Conservation (phyloP, 37 sponge, comb jelly and placozoan genomes). For the Chondrosia reniformis region DNA sequence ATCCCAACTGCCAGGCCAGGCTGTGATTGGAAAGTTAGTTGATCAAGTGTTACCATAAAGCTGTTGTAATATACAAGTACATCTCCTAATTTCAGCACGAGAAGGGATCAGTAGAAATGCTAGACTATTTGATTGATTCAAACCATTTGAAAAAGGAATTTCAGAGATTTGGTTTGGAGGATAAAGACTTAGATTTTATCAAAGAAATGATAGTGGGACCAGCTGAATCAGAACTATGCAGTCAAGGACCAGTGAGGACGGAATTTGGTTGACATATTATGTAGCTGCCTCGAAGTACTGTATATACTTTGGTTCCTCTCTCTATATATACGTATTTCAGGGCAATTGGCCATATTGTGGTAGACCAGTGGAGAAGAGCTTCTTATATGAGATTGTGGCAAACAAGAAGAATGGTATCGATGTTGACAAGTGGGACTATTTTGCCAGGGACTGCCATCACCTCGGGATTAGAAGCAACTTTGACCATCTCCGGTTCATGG, state of each 20-base stretch:
- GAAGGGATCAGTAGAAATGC: slow-evolving; percentile 80
- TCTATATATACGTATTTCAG: neutral
- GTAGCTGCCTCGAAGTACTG: neutral
- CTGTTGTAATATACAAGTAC: neutral
- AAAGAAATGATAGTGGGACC: slow-evolving; percentile 88
- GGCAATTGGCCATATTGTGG: slow-evolving; percentile 77
- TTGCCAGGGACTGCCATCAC: slow-evolving; percentile 88
- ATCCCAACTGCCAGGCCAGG: slow-evolving; percentile 53
- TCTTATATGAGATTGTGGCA: slow-evolving; percentile 97
- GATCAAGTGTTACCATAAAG: too few relatives aligned
- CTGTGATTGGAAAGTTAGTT: slow-evolving; percentile 30
- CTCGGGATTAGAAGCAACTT: slow-evolving; percentile 85
- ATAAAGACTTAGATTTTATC: slow-evolving; percentile 75
- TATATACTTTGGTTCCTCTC: neutral
- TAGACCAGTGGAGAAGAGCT: slow-evolving; percentile 75
- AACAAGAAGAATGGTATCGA: slow-evolving; percentile 95
- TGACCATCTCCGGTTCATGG: slow-evolving; percentile 73
- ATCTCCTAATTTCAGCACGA: slow-evolving; percentile 68
- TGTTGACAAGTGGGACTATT: slow-evolving; percentile 99
- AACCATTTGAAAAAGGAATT: slow-evolving; percentile 56
- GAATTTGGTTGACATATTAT: too few relatives aligned
- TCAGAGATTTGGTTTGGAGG: slow-evolving; percentile 48
- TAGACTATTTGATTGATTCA: slow-evolving; percentile 68
- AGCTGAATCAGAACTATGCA: neutral
- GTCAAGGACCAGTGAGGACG: slow-evolving; percentile 11